These are phyloP conservation scores for Cryptocephalus primarius DNA, from an alignment of 2,888 invertebrate genomes.

Conservation along the genomic window DNA sequence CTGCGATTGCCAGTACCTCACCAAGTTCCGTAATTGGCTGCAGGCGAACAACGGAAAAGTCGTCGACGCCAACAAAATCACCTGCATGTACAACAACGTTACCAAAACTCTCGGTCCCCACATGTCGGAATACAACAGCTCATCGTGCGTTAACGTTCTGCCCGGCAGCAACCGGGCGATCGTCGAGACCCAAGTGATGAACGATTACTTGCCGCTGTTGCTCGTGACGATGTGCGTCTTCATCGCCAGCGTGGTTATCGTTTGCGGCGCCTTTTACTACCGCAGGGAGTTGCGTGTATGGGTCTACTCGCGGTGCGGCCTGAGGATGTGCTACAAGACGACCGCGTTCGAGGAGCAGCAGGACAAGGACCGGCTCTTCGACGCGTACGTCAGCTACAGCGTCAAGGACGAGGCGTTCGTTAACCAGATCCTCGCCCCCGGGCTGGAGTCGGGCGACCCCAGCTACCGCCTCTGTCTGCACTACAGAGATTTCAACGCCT, in stretches of 20 bases:
- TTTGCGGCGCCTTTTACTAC: slow-evolving; percentile 71
- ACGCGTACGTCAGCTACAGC: slow-evolving; percentile 92
- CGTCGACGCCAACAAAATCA: slow-evolving; percentile 63
- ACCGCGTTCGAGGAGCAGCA: slow-evolving; percentile 70
- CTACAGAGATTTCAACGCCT: slow-evolving; percentile 83
- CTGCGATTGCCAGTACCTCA: slow-evolving; percentile 78
- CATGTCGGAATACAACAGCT: slow-evolving; percentile 67
- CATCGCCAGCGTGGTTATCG: slow-evolving; percentile 61
- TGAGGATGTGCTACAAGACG: slow-evolving; percentile 77
- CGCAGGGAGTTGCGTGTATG: slow-evolving; percentile 73
- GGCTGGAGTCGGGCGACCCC: slow-evolving; percentile 71
- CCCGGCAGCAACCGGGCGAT: slow-evolving; percentile 63
- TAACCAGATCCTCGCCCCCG: slow-evolving; percentile 76
- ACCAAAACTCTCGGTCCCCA: slow-evolving; percentile 59
- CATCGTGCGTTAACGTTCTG: slow-evolving; percentile 57
- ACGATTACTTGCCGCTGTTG: slow-evolving; percentile 70
- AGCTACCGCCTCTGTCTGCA: slow-evolving; percentile 83
- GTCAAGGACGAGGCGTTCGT: slow-evolving; percentile 88
- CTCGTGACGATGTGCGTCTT: slow-evolving; percentile 69
- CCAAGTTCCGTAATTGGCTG: slow-evolving; percentile 70
- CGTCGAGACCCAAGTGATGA: slow-evolving; percentile 64
- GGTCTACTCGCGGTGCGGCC: slow-evolving; percentile 77
- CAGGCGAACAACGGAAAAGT: slow-evolving; percentile 70
- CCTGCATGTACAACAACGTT: slow-evolving; percentile 64
- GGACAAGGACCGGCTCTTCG: slow-evolving; percentile 78